These are phyloP conservation scores for Cyclura pinguis DNA, from an alignment of 2,797 vertebrate species.

Conservation along the genomic window DNA sequence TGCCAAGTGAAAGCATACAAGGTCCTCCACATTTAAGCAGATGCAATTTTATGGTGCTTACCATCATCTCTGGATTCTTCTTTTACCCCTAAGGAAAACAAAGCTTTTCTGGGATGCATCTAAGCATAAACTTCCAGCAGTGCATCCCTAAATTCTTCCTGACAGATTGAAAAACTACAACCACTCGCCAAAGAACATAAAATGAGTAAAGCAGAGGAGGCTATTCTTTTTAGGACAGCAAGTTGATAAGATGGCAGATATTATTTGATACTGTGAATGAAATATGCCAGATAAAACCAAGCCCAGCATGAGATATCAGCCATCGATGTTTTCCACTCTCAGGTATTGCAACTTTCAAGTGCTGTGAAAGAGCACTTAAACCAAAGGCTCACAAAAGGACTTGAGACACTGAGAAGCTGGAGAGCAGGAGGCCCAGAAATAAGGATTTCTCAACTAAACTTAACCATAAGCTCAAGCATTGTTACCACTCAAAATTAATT, in stretches of 20 bases:
- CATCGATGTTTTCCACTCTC: background rate
- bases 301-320: background rate
- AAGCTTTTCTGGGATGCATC: background rate
- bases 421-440: too few relatives aligned
- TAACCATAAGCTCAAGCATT: background rate
- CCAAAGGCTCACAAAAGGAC: background rate
- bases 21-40: background rate
- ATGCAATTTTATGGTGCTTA: background rate
- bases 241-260: background rate
- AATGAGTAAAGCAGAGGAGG: background rate
- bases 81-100: background rate
- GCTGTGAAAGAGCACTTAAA: background rate
- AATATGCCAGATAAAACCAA: background rate
- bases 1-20: background rate
- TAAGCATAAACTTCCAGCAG: background rate
- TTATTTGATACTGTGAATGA: background rate
- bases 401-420: background rate
- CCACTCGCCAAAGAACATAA: background rate
- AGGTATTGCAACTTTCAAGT: background rate
- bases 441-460: background rate
- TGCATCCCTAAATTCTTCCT: constrained; percentile 7
- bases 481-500: background rate
- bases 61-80: background rate
- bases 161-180: background rate
- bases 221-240: background rate